Percentiles rank a stretch among this genome's conserved stretches.
Conservation (phyloP, 1,140 invertebrate genomes). For the Hylaeus volcanicus region DNA sequence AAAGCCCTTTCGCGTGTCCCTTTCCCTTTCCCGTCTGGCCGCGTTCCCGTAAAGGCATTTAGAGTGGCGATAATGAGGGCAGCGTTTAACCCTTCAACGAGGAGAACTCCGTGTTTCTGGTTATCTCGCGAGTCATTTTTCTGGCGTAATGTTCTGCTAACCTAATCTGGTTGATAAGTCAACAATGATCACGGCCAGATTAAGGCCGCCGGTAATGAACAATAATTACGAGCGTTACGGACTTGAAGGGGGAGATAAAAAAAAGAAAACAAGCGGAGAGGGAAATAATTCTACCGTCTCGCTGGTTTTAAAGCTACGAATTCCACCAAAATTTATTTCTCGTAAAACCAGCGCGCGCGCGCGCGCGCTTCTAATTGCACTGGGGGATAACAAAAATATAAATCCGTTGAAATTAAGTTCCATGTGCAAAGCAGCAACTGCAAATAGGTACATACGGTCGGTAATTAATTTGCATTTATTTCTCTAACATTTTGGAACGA, state of each 20-base stretch:
- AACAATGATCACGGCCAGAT: slow-evolving; percentile 30
- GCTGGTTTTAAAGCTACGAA: slow-evolving; percentile 16
- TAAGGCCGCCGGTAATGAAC: slow-evolving; percentile 32
- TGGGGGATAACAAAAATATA: slow-evolving; percentile 22
- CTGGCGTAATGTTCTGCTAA: slow-evolving; percentile 23
- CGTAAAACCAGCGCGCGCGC: neutral
- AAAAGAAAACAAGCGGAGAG: too few relatives aligned
- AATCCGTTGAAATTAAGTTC: slow-evolving; percentile 39
- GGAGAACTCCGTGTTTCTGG: neutral
- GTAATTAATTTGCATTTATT: slow-evolving; percentile 33
- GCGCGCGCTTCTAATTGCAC: slow-evolving; percentile 3
- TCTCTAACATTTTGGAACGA: slow-evolving; percentile 6
- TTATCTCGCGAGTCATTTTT: slow-evolving; percentile 31
- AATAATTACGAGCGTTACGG: slow-evolving; percentile 39
- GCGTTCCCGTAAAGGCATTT: slow-evolving; percentile 17
- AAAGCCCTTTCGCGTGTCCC: slow-evolving; percentile 26
- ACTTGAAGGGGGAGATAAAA: neutral
- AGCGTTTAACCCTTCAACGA: slow-evolving; percentile 20
- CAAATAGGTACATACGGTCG: slow-evolving; percentile 38
- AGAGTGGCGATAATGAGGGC: slow-evolving; percentile 38
- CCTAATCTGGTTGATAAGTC: slow-evolving; percentile 41
- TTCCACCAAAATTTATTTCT: slow-evolving; percentile 21
- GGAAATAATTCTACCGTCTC: neutral
- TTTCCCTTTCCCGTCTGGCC: neutral
- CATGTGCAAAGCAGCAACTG: neutral